Conservation (phyloP, 2,797 vertebrate genomes). For the Sebastes aleutianus region DNA sequence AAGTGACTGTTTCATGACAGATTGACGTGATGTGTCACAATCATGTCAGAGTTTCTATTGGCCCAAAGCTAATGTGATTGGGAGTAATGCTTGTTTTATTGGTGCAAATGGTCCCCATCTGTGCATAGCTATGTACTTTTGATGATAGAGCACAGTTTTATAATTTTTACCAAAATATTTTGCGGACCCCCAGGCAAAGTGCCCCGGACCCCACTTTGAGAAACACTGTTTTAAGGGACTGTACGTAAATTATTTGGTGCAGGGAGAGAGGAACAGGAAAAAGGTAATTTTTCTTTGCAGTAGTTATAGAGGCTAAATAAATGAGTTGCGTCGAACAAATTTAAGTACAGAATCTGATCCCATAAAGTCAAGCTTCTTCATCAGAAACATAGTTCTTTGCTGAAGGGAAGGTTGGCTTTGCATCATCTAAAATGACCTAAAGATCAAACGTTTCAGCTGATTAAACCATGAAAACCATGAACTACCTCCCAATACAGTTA, state of each 20-base stretch:
- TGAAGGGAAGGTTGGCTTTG: neutral
- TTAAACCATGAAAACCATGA: neutral
- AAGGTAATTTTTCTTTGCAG: neutral
- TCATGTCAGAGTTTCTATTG: too few relatives aligned
- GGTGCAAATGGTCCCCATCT: too few relatives aligned
- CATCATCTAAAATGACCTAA: neutral
- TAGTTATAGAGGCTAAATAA: neutral
- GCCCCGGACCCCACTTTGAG: too few relatives aligned
- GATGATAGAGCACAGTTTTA: too few relatives aligned
- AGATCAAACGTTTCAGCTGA: neutral
- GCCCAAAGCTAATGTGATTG: too few relatives aligned
- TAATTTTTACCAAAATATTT: too few relatives aligned
- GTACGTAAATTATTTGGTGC: neutral
- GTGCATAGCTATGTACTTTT: too few relatives aligned
- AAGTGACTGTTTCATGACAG: too few relatives aligned
- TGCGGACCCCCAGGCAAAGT: too few relatives aligned
- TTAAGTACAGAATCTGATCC: neutral
- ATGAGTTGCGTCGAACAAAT: neutral
- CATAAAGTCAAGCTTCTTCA: neutral
- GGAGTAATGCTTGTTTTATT: too few relatives aligned
- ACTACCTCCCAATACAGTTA: slow-evolving; percentile 12
- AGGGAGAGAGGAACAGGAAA: too few relatives aligned
- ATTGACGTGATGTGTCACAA: too few relatives aligned
- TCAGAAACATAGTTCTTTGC: neutral
- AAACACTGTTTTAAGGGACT: neutral